Conservation (phyloP, 2,888 invertebrate genomes). For the Lingula anatina region DNA sequence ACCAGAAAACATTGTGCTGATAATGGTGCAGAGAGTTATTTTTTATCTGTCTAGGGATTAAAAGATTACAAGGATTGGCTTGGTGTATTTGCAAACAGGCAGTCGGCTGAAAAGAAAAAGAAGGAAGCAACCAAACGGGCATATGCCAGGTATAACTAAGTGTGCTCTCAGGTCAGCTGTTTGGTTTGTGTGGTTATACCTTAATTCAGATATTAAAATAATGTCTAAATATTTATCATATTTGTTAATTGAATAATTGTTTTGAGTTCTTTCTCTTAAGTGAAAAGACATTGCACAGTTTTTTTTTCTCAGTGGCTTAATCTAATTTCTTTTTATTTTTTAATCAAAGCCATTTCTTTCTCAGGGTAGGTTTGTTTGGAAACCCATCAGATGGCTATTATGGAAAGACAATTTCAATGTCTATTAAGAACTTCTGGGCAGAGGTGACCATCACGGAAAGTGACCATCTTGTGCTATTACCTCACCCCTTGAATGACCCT, state of each 20-base stretch:
- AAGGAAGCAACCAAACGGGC: not conserved
- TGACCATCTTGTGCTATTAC: constrained; percentile 13
- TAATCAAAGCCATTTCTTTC: no score
- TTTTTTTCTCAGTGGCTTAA: no score
- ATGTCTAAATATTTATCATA: no score
- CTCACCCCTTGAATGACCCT: constrained; percentile 16
- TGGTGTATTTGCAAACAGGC: not conserved
- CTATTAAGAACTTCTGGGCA: constrained; percentile 17
- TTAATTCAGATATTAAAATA: no score
- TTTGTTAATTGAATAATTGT: no score
- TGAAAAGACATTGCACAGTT: no score
- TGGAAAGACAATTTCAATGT: constrained; percentile 16
- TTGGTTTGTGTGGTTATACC: no score
- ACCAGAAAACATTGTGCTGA: no score
- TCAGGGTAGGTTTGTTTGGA: constrained; percentile 17
- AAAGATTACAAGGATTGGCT: not conserved
- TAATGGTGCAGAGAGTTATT: no score
- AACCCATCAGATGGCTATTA: constrained; percentile 18
- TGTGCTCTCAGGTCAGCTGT: no score
- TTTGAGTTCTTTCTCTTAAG: no score
- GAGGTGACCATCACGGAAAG: constrained; percentile 16
- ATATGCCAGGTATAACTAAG: not conserved
- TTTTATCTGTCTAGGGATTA: not conserved
- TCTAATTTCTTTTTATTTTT: no score
- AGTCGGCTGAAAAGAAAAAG: not conserved